These are phyloP conservation scores for Heteromyza rotundicornis DNA, from an alignment of 2,888 invertebrate genomes.

Conservation along the genomic window DNA sequence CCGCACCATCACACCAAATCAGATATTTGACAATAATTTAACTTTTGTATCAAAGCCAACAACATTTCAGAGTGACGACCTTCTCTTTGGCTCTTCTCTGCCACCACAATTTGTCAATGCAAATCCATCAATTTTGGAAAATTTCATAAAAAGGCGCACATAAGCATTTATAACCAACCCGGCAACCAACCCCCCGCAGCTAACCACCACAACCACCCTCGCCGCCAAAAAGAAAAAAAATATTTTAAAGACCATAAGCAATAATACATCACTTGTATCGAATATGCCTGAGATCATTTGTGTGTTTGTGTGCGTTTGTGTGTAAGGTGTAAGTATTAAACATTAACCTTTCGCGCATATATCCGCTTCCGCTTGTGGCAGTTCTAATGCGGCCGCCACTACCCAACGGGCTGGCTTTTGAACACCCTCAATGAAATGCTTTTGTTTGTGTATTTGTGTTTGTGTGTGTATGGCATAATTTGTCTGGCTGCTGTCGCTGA, in stretches of 20 bases:
- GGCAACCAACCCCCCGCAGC: constrained; percentile 11
- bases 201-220: background rate
- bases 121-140: constrained; percentile 44
- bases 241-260: background rate
- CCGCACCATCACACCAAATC: background rate
- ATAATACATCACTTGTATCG: background rate
- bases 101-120: constrained; percentile 41
- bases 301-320: constrained; percentile 13
- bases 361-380: constrained; percentile 40
- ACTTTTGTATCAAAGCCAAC: background rate
- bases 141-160: constrained; percentile 33
- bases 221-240: too few relatives aligned
- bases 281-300: constrained; percentile 10
- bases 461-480: too few relatives aligned
- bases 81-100: too few relatives aligned
- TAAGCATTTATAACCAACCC: constrained; percentile 1
- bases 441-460: constrained; percentile 2
- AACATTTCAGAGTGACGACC: background rate
- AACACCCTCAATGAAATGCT: constrained; percentile 3
- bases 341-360: constrained; percentile 48
- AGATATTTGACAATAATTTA: background rate
- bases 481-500: constrained; percentile 13
- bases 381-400: constrained; percentile 20
- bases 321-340: constrained; percentile 32
- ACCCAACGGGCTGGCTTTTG: constrained; percentile 9